Evolutionary conservation across 1,140 invertebrate genomes (phyloP).

Genomic region (Dendroctonus valens): DNA sequence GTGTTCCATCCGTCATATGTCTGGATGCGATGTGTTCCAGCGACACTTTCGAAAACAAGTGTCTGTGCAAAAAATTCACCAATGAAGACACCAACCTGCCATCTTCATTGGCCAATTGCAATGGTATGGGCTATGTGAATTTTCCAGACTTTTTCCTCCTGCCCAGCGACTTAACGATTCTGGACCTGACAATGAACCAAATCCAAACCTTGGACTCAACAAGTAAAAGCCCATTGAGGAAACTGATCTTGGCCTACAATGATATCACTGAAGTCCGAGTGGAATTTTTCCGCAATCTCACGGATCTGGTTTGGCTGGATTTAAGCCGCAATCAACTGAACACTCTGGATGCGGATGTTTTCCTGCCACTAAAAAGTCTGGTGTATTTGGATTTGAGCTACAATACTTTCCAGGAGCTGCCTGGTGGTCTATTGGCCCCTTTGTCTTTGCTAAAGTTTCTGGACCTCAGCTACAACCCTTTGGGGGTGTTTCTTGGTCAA

Average conservation of each 20-base stretch:
- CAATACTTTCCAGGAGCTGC: slow-evolving; percentile 40
- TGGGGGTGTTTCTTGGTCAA: slow-evolving; percentile 37
- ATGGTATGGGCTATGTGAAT: slow-evolving; percentile 24
- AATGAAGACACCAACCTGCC: slow-evolving; percentile 19
- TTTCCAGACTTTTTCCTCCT: slow-evolving; percentile 34
- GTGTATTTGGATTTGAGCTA: slow-evolving; percentile 52
- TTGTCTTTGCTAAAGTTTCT: slow-evolving; percentile 35
- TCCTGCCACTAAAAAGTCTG: slow-evolving; percentile 49
- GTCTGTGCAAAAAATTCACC: slow-evolving; percentile 26
- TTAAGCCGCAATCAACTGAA: slow-evolving; percentile 55
- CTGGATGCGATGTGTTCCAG: slow-evolving; percentile 5
- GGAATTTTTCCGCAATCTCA: slow-evolving; percentile 49
- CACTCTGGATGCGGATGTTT: slow-evolving; percentile 46
- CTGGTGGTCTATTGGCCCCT: slow-evolving; percentile 34
- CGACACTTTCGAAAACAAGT: slow-evolving; percentile 16
- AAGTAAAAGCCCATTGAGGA: slow-evolving; percentile 24
- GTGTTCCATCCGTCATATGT: not conserved
- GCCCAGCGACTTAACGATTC: slow-evolving; percentile 25
- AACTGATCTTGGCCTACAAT: slow-evolving; percentile 47
- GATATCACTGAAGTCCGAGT: slow-evolving; percentile 48
- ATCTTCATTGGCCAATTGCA: slow-evolving; percentile 36
- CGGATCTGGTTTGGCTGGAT: slow-evolving; percentile 52
- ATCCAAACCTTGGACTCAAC: slow-evolving; percentile 39
- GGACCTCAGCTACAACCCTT: slow-evolving; percentile 44
- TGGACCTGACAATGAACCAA: slow-evolving; percentile 45